A percentile compares a stretch with the other conserved stretches of the same genome.
phyloP scores from a whole-genome alignment of 1,140 invertebrate genomes.

The Mercenaria mercenaria region DNA sequence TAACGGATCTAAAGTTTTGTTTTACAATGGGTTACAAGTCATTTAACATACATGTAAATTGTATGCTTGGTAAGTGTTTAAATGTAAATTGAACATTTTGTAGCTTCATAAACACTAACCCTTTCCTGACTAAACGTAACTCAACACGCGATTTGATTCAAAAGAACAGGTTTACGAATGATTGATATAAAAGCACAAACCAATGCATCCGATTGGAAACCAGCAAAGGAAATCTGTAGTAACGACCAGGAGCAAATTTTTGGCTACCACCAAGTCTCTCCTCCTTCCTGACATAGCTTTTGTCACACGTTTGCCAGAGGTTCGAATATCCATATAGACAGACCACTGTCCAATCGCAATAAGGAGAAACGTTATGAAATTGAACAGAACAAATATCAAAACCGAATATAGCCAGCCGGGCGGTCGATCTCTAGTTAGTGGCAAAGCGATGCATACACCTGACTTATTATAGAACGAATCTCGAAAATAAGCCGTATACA shows the following conservation, averaged over 20 bases:
- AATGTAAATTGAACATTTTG: no score
- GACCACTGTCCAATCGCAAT: slow-evolving; percentile 39
- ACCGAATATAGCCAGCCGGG: slow-evolving; percentile 37
- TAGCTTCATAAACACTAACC: no score
- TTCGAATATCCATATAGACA: not conserved
- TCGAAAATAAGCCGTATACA: slow-evolving; percentile 5
- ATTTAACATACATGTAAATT: no score
- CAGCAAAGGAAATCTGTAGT: slow-evolving; percentile 70
- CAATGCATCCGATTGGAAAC: slow-evolving; percentile 73
- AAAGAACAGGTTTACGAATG: no score
- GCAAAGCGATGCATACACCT: slow-evolving; percentile 63
- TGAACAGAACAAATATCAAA: slow-evolving; percentile 37
- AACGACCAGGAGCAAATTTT: slow-evolving; percentile 54
- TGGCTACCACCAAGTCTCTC: slow-evolving; percentile 62
- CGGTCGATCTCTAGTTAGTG: slow-evolving; percentile 40
- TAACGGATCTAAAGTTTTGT: no score
- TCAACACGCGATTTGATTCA: no score
- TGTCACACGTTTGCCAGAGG: not conserved
- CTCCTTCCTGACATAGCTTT: not conserved
- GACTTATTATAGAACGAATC: slow-evolving; percentile 62
- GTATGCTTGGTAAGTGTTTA: no score
- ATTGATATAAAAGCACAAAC: no score
- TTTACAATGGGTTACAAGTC: no score
- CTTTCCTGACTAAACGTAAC: no score
- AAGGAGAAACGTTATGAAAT: slow-evolving; percentile 65